phyloP scores from a whole-genome alignment of 2,888 invertebrate species.

The Drosophila mercatorum region DNA sequence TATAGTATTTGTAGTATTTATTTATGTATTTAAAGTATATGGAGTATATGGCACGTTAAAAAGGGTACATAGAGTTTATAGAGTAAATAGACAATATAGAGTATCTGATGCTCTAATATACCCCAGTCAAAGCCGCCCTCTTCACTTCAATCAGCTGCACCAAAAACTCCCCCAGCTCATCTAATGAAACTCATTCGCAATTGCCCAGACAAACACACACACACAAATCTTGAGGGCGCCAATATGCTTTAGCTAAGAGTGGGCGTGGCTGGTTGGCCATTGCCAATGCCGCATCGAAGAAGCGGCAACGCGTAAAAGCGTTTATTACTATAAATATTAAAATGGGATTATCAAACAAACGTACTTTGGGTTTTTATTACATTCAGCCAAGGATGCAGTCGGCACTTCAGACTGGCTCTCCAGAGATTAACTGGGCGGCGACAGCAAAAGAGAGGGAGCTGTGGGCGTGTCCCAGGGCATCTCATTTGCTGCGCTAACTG shows the following conservation, averaged over 20 bases:
- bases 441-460: neutral
- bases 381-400: constrained; percentile 52
- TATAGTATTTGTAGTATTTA: neutral
- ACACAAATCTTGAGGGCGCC: constrained; percentile 22
- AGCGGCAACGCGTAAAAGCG: constrained; percentile 70
- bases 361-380: constrained; percentile 75
- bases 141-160: neutral
- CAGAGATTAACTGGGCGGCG: constrained; percentile 35
- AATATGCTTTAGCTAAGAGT: constrained; percentile 34
- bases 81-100: neutral
- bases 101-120: neutral
- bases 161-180: constrained; percentile 36
- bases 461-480: constrained; percentile 21
- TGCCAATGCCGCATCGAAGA: constrained; percentile 31
- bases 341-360: constrained; percentile 75
- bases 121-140: neutral
- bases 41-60: neutral
- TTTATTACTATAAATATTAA: constrained; percentile 79
- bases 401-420: constrained; percentile 36
- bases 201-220: constrained; percentile 26
- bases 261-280: constrained; percentile 24
- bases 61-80: neutral
- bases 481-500: constrained; percentile 52
- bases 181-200: constrained; percentile 43
- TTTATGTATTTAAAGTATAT: neutral